phyloP scores from a whole-genome alignment of 2,888 invertebrate genomes.

The Exocentrus adspersus region DNA sequence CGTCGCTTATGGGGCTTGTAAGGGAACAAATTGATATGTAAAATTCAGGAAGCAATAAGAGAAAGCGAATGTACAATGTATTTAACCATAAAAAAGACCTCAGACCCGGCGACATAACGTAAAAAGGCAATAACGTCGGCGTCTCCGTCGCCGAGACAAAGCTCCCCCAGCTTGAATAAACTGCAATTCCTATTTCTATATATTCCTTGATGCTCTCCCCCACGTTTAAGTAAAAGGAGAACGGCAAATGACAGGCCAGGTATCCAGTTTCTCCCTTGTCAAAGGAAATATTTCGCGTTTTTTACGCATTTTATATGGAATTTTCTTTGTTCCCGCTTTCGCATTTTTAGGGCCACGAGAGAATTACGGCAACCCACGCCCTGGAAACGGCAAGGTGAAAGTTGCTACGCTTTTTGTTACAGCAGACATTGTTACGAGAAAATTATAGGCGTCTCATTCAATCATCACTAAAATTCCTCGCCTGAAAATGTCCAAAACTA shows the following conservation, averaged over 20 bases:
- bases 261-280: constrained; percentile 4
- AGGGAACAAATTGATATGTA: neutral
- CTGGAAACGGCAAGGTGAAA: neutral
- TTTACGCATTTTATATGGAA: constrained; percentile 16
- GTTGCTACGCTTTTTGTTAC: too few species aligned
- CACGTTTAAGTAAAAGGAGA: constrained; percentile 2
- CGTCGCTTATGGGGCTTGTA: too few species aligned
- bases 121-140: constrained; percentile 13
- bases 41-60: neutral
- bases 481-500: too few species aligned
- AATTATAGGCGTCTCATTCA: too few species aligned
- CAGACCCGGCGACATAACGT: neutral
- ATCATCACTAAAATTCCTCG: too few species aligned
- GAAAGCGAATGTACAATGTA: neutral
- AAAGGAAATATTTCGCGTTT: constrained; percentile 1
- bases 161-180: neutral
- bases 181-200: constrained; percentile 12
- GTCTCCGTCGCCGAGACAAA: constrained; percentile 4
- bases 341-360: neutral
- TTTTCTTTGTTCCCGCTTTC: neutral
- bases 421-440: too few species aligned
- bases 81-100: constrained; percentile 3
- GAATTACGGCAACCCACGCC: neutral
- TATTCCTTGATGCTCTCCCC: constrained; percentile 10
- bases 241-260: constrained; percentile 9